These are phyloP conservation scores for Microcebus lehilahytsara DNA, from an alignment of 2,113 vertebrate species.

Conservation along the genomic window DNA sequence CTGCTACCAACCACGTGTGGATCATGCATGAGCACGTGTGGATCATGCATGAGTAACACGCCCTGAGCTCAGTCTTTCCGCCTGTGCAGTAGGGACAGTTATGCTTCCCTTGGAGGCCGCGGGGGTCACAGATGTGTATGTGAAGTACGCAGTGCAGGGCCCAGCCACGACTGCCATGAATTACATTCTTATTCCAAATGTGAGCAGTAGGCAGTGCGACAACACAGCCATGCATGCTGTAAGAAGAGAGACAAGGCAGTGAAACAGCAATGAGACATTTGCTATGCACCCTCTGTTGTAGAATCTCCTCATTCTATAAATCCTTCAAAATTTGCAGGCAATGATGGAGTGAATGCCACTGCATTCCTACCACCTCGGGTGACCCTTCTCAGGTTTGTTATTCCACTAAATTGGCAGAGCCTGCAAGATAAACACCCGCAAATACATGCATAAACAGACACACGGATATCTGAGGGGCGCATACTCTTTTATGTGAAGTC, in stretches of 20 bases:
- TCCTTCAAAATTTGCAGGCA: not conserved
- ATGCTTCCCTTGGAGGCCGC: not conserved
- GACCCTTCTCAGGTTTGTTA: not conserved
- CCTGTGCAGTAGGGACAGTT: not conserved
- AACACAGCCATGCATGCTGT: not conserved
- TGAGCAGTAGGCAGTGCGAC: not conserved
- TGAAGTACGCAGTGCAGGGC: not conserved
- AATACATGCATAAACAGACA: not conserved
- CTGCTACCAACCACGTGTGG: not conserved
- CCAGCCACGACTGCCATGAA: not conserved
- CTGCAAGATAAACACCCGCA: not conserved
- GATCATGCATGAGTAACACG: not conserved
- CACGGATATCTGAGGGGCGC: not conserved
- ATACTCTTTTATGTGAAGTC: not conserved
- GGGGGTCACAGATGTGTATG: not conserved
- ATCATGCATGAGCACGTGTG: no score
- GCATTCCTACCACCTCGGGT: not conserved
- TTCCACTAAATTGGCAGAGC: not conserved
- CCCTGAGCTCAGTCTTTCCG: not conserved
- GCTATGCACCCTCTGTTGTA: no score
- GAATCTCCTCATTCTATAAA: not conserved
- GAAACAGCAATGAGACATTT: not conserved
- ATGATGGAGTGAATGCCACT: not conserved
- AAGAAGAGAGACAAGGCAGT: not conserved
- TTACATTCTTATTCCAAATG: not conserved